Conservation (phyloP, 2,113 vertebrate genomes). For the Nothobranchius furzeri region DNA sequence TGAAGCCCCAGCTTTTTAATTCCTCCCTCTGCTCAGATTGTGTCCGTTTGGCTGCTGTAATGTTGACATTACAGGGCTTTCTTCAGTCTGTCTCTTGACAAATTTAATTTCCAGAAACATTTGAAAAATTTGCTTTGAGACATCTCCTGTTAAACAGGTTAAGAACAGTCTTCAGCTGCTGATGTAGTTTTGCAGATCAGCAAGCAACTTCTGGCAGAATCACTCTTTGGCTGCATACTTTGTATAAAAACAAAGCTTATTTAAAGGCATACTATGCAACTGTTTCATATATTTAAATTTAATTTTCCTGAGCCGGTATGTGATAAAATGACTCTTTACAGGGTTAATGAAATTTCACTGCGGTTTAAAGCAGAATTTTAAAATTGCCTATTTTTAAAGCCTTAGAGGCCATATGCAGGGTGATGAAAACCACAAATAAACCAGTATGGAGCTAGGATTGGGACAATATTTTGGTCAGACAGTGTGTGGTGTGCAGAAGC, state of each 20-base stretch:
- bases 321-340: no score
- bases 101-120: conserved; percentile 14
- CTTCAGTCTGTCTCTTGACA: conserved; percentile 5
- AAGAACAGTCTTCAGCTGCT: background rate
- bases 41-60: conserved; percentile 32
- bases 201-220: background rate
- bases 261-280: background rate
- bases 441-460: no score
- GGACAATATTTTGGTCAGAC: no score
- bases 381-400: no score
- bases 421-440: no score
- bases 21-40: conserved; percentile 25
- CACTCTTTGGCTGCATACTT: background rate
- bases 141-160: background rate
- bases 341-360: no score
- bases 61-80: conserved; percentile 16
- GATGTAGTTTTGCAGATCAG: background rate
- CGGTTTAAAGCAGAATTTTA: no score
- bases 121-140: background rate
- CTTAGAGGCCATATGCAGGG: no score
- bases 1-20: conserved; percentile 48
- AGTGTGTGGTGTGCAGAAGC: no score
- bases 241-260: background rate
- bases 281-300: no score
- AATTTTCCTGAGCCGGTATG: no score